Evolutionary conservation across 2,113 vertebrate genomes (phyloP).

Genomic region (Phrynocephalus versicolor): DNA sequence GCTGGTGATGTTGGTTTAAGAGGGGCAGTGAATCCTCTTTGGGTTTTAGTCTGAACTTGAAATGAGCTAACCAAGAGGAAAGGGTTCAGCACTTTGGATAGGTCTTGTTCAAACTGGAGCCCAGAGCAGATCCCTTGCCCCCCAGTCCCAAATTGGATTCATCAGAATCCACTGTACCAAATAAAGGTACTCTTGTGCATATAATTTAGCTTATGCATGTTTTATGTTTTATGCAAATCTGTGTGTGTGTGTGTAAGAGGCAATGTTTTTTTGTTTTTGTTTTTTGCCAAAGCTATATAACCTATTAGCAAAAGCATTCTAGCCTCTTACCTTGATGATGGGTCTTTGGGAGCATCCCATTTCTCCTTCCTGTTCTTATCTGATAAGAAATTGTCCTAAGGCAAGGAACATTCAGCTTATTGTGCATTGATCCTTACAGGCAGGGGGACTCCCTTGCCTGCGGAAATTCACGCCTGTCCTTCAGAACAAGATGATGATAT

Average conservation of each 20-base stretch:
- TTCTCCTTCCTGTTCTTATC: too few species aligned
- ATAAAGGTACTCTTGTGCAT: background rate
- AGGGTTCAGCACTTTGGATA: too few species aligned
- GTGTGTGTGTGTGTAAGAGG: too few species aligned
- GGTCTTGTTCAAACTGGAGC: too few species aligned
- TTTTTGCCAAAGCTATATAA: background rate
- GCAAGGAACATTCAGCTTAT: background rate
- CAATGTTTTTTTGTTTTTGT: background rate
- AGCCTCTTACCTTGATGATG: background rate
- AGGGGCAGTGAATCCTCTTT: too few species aligned
- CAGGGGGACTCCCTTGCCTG: background rate
- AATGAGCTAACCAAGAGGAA: too few species aligned
- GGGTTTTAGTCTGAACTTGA: too few species aligned
- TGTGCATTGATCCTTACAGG: background rate
- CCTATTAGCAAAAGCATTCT: background rate
- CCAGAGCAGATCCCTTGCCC: too few species aligned
- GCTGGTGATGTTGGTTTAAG: too few species aligned
- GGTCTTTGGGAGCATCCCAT: background rate
- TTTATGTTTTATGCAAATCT: background rate
- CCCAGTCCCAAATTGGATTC: too few species aligned
- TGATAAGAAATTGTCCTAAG: too few species aligned
- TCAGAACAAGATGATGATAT: constrained; percentile 63
- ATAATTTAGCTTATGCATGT: background rate
- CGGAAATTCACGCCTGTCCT: constrained; percentile 47
- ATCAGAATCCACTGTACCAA: background rate